A percentile compares a stretch with the other conserved stretches of the same genome.
phyloP scores from a whole-genome alignment of 1,140 invertebrate genomes.

The Bombus picipes region DNA sequence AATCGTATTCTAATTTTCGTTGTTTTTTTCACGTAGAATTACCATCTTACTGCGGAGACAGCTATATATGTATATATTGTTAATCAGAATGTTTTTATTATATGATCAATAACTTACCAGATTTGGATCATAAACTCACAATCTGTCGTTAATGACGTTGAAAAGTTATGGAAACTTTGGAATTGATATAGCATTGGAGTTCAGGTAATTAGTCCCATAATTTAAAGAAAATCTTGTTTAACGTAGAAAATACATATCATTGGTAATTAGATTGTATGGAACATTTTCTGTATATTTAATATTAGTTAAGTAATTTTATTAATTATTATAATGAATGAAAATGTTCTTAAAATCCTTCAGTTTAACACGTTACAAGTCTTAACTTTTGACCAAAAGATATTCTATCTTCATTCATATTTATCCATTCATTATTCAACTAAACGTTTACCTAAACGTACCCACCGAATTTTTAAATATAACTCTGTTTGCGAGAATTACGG shows the following conservation, averaged over 20 bases:
- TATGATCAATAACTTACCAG: background rate
- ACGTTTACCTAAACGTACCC: background rate
- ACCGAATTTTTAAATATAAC: background rate
- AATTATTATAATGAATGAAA: too few relatives aligned
- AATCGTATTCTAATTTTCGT: too few relatives aligned
- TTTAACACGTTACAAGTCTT: background rate
- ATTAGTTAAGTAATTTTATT: background rate
- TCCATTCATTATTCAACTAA: background rate
- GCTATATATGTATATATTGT: too few relatives aligned
- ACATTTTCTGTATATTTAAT: background rate
- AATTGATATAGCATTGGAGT: background rate
- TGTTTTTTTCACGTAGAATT: too few relatives aligned
- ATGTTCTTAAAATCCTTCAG: background rate
- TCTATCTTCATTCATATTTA: background rate
- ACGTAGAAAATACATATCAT: background rate
- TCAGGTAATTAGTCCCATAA: background rate
- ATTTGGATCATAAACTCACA: background rate
- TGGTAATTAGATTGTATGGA: background rate
- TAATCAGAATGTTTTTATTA: background rate
- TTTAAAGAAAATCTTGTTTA: background rate
- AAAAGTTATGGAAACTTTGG: background rate
- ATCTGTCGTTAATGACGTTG: background rate
- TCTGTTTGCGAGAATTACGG: background rate
- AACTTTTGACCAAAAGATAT: background rate
- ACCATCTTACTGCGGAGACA: too few relatives aligned